These are phyloP conservation scores for Coreoperca whiteheadi DNA, from an alignment of 2,113 vertebrate genomes.

Conservation along the genomic window DNA sequence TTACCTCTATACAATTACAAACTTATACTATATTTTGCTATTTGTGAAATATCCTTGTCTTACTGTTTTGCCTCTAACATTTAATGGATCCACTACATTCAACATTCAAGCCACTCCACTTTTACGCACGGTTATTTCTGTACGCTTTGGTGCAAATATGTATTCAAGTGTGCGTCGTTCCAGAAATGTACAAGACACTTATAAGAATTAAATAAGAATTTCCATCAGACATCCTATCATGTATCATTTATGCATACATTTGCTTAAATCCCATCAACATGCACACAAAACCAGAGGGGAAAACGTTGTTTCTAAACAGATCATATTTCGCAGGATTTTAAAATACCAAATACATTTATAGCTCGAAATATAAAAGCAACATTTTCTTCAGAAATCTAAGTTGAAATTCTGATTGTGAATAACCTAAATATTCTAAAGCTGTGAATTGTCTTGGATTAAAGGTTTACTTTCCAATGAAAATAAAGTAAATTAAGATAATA, in stretches of 20 bases:
- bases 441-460: too few relatives aligned
- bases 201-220: constrained; percentile 1
- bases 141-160: constrained; percentile 34
- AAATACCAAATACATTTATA: constrained; percentile 5
- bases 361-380: background rate
- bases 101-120: constrained; percentile 15
- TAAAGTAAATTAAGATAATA: background rate
- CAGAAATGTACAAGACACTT: constrained; percentile 4
- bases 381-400: background rate
- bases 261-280: background rate
- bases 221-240: background rate
- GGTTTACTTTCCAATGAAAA: background rate
- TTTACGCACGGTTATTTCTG: constrained; percentile 66
- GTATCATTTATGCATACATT: background rate
- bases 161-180: constrained; percentile 2
- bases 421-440: background rate
- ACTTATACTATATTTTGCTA: background rate
- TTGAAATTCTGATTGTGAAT: background rate
- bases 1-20: constrained; percentile 20
- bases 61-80: constrained; percentile 36
- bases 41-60: constrained; percentile 8
- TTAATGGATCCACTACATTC: constrained; percentile 30
- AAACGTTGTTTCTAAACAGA: background rate
- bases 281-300: background rate
- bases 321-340: background rate